A percentile compares a stretch with the other conserved stretches of the same genome.
Conservation (phyloP, 2,797 vertebrate species). For the Cryptoblepharus egeriae region DNA sequence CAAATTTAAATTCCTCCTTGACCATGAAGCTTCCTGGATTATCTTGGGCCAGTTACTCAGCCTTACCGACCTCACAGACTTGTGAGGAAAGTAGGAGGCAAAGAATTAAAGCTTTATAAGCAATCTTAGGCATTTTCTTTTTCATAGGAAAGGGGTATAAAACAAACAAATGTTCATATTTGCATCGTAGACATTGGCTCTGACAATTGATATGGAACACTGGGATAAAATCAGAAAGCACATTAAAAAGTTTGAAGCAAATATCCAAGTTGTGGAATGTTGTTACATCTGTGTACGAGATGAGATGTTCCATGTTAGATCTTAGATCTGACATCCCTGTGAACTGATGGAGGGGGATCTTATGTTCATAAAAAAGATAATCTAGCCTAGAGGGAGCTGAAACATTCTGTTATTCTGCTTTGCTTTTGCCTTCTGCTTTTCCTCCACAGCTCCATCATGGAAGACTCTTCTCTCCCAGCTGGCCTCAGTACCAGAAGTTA, state of each 20-base stretch:
- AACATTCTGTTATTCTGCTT: neutral
- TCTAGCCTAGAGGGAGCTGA: too few relatives aligned
- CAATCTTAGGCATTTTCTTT: too few relatives aligned
- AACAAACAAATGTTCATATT: neutral
- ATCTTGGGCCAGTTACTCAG: too few relatives aligned
- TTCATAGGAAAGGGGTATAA: too few relatives aligned
- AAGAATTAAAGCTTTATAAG: too few relatives aligned
- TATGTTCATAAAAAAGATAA: too few relatives aligned
- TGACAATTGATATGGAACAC: neutral
- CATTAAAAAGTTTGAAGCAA: neutral
- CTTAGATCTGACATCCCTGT: neutral
- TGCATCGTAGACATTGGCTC: neutral
- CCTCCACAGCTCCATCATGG: neutral
- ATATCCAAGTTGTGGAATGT: neutral
- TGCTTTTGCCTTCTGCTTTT: neutral
- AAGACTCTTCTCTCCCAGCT: neutral
- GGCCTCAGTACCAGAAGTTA: neutral
- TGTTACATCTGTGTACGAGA: neutral
- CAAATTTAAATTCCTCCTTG: too few relatives aligned
- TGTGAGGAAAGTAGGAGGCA: too few relatives aligned
- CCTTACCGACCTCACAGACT: too few relatives aligned
- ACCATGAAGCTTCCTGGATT: too few relatives aligned
- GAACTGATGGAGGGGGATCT: neutral
- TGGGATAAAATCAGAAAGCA: neutral
- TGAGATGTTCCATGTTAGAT: neutral